Evolutionary conservation across 2,797 vertebrate genomes (phyloP), one percentile per base, ranked within the genome.

Genomic region (Arctocebus calabarensis): DNA sequence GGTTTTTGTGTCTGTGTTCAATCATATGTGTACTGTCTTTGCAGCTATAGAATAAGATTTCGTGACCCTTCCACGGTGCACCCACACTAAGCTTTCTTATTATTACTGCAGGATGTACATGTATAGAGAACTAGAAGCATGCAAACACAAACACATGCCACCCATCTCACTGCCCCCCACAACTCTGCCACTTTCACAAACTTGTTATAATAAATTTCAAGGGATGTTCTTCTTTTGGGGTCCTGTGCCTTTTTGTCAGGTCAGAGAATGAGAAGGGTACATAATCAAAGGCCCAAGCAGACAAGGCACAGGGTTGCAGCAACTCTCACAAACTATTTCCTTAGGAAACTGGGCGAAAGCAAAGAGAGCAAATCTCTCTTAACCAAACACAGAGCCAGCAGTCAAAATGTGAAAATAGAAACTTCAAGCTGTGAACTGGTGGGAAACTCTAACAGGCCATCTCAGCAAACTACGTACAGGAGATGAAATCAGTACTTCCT

Each of bases 381-480:
- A 57, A 94, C 66, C 95, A 96, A 97, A 94, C 94, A 96, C 96
- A 97, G 96, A 97, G 90, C 70, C 66, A 43, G 57, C 94, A 95
- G 91, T 88, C 91, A 90, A 59, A 95, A 96, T 91, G 91, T 96
- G 57, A 84, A 96, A 97, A 96, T 94, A 96, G 91, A 97, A 97
- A 95, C 92, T 95, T 64, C 8, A 16, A 52, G 61, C 37, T 19
- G 37, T 92, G 94, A 85, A 94, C n/a, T 81, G 61, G 17, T 77
- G 94, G 97, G 95, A 96, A 96, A 96, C 75, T 90, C 97, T 91
- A 84, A 32, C 27, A 94, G 55, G 61, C 73, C 59, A 25, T 83
- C 55, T 84, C 85, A 88, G 74, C 43, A 93, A 94, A 89, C 84
- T 75, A 85, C 11, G 27, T 4, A 32, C 12, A 79, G 77, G 91